Evolutionary conservation across 2,113 vertebrate genomes (phyloP).

Genomic region (Mobula hypostoma): DNA sequence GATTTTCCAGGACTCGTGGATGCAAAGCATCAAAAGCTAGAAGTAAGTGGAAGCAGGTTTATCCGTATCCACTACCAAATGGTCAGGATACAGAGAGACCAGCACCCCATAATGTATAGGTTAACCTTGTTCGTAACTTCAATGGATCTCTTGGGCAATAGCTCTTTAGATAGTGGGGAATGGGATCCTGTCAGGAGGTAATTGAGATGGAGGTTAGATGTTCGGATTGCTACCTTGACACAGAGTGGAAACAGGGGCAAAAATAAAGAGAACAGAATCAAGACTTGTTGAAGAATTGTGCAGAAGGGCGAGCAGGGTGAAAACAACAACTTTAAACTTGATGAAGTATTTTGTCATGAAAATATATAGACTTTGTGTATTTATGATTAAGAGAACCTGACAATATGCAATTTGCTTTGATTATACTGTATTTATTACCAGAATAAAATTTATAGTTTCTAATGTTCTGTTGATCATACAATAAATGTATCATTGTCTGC

Average conservation of each 20-base stretch:
- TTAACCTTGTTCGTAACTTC: constrained; percentile 27
- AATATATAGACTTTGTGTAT: neutral
- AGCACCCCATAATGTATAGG: neutral
- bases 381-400: neutral
- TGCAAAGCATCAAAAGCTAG: constrained; percentile 32
- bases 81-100: constrained; percentile 22
- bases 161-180: constrained; percentile 18
- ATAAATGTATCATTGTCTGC: neutral
- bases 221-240: neutral
- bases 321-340: neutral
- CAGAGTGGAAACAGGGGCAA: neutral
- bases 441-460: neutral
- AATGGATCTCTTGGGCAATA: constrained; percentile 20
- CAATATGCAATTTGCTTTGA: neutral
- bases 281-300: neutral
- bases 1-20: constrained; percentile 32
- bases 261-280: neutral
- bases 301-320: neutral
- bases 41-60: constrained; percentile 36
- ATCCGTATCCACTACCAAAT: constrained; percentile 32
- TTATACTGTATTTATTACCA: neutral
- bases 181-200: constrained; percentile 17
- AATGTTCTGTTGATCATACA: neutral
- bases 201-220: constrained; percentile 25
- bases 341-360: neutral